Evolutionary conservation across 2,797 vertebrate genomes (phyloP).

Genomic region (Xenopus petersii): DNA sequence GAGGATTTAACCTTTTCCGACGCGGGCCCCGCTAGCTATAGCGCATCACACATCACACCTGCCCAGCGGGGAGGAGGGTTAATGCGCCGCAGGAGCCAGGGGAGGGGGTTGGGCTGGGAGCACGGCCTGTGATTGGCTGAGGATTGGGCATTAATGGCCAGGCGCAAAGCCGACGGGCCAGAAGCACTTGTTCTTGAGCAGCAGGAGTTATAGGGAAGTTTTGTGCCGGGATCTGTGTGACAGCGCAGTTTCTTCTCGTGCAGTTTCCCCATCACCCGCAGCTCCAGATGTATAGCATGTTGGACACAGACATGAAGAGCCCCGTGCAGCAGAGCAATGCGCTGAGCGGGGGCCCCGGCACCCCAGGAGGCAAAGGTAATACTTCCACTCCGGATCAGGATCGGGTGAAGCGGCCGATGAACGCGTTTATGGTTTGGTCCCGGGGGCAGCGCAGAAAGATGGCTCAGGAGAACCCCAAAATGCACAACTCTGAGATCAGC

Average conservation of each 20-base stretch:
- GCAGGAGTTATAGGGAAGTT: not conserved
- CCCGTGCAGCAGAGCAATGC: slow-evolving; percentile 79
- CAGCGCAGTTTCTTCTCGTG: not conserved
- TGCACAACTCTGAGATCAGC: slow-evolving; percentile 99
- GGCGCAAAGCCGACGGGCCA: slow-evolving; percentile 72
- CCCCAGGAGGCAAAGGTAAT: slow-evolving; percentile 60
- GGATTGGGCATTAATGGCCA: slow-evolving; percentile 73
- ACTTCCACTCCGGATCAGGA: slow-evolving; percentile 81
- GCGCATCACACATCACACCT: not conserved
- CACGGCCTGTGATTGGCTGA: slow-evolving; percentile 13
- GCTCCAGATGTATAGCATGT: slow-evolving; percentile 89
- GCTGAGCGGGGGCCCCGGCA: slow-evolving; percentile 43
- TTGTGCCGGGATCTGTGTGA: slow-evolving; percentile 37
- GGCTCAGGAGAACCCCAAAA: slow-evolving; percentile 97
- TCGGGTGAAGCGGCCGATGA: slow-evolving; percentile 96
- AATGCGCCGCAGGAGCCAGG: slow-evolving; percentile 1
- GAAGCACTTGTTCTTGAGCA: slow-evolving; percentile 45
- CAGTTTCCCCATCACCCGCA: slow-evolving; percentile 58
- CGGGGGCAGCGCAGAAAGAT: slow-evolving; percentile 93
- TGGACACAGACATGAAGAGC: slow-evolving; percentile 92
- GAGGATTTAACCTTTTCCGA: not conserved
- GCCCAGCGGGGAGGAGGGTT: not conserved
- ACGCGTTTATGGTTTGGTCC: slow-evolving; percentile 99
- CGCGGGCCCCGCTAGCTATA: not conserved
- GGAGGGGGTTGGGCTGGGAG: slow-evolving; percentile 8